Percentiles rank a stretch among this genome's conserved stretches.
Evolutionary conservation across 1,140 invertebrate genomes (phyloP).

Genomic region (Hesperophylax magnus): DNA sequence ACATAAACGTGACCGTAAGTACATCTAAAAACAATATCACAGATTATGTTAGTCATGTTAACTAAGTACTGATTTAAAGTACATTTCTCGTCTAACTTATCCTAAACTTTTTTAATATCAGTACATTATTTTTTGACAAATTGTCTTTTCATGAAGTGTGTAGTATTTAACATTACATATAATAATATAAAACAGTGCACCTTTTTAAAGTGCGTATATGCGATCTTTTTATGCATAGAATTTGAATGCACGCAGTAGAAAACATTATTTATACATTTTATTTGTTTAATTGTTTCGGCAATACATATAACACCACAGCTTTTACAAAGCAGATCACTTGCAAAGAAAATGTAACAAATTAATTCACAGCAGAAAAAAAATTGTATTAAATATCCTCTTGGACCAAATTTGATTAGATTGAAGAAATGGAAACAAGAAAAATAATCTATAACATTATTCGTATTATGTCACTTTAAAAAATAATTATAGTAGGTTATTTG

Average conservation of each 20-base stretch:
- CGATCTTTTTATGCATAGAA: background rate
- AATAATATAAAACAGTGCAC: conserved; percentile 3
- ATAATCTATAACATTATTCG: too few species aligned
- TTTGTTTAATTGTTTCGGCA: conserved; percentile 5
- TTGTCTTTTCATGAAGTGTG: background rate
- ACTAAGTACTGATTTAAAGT: conserved; percentile 24
- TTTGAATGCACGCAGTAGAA: conserved; percentile 6
- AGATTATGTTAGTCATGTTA: conserved; percentile 53
- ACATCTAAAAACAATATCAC: conserved; percentile 55
- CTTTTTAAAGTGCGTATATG: background rate
- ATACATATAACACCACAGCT: background rate
- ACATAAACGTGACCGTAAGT: conserved; percentile 24
- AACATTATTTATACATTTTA: conserved; percentile 16
- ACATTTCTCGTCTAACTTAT: background rate
- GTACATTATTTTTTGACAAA: conserved; percentile 28
- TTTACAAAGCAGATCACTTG: background rate
- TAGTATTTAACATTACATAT: background rate
- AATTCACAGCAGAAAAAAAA: too few species aligned
- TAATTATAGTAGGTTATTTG: too few species aligned
- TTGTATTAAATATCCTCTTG: too few species aligned
- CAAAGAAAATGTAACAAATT: too few species aligned
- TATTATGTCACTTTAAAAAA: too few species aligned
- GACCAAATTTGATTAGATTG: too few species aligned
- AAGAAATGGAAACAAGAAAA: too few species aligned
- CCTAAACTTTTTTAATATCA: conserved; percentile 26